These are phyloP conservation scores for Nomada ruficornis DNA, from an alignment of 2,888 invertebrate genomes.

Conservation along the genomic window DNA sequence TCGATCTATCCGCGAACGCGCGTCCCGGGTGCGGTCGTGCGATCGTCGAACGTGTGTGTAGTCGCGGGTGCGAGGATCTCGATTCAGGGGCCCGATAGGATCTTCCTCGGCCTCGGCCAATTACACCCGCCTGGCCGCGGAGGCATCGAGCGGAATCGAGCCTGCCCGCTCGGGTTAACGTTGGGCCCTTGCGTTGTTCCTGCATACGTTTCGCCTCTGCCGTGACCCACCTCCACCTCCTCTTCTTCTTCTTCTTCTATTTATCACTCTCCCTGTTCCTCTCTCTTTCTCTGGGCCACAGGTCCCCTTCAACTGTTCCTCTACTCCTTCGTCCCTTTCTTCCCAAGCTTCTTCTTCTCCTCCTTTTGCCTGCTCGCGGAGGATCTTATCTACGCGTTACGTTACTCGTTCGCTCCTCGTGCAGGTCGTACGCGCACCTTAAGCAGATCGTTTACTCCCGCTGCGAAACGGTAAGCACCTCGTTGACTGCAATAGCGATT, in stretches of 20 bases:
- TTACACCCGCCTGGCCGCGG: slow-evolving; percentile 78
- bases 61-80: slow-evolving; percentile 79
- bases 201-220: slow-evolving; percentile 72
- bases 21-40: slow-evolving; percentile 64
- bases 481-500: slow-evolving; percentile 69
- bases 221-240: slow-evolving; percentile 55
- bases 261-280: background rate
- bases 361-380: slow-evolving; percentile 31
- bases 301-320: slow-evolving; percentile 3
- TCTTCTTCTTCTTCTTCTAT: too few relatives aligned
- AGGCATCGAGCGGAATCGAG: slow-evolving; percentile 59
- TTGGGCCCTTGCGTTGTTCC: slow-evolving; percentile 67
- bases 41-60: slow-evolving; percentile 56
- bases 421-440: slow-evolving; percentile 72
- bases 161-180: slow-evolving; percentile 63
- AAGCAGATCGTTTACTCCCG: slow-evolving; percentile 75
- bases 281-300: background rate
- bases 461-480: slow-evolving; percentile 74
- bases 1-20: slow-evolving; percentile 57
- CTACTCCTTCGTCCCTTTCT: background rate
- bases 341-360: background rate
- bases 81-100: slow-evolving; percentile 79
- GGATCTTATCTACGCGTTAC: slow-evolving; percentile 79
- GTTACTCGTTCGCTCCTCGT: slow-evolving; percentile 73
- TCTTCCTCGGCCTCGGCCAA: slow-evolving; percentile 79